Evolutionary conservation across 2,888 invertebrate genomes (phyloP), one percentile per base, ranked within the genome.

Genomic region (Empis livida): DNA sequence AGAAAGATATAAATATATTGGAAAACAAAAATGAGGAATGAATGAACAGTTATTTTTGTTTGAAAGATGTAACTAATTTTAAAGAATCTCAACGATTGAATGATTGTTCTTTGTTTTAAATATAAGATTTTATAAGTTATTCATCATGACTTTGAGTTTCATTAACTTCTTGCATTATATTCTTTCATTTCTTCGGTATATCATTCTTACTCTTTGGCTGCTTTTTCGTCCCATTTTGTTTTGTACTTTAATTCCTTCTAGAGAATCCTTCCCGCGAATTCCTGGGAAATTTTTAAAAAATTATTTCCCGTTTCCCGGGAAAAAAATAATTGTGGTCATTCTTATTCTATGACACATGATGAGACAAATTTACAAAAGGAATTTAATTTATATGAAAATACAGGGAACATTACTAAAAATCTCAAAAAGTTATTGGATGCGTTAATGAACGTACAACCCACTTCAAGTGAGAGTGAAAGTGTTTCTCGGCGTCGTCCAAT

Each of bases 161-260:
- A 41, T n/a, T 17, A 17, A 16, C 11, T 14, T 27, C 41, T 38
- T 4, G 74, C 62, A 61, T 84, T 83, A 68, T 93, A 97, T 58
- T 87, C 88, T 59, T 84, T 82, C 92, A 96, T 94, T 10, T 87
- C 89, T 53, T 77, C 74, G 43, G 76, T 77, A 66, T 96, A 97
- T 37, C 89, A 84, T 62, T 87, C 86, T 65, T 93, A 96, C 3
- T 85, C 80, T 62, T 88, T 84, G 11, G 71, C 76, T 0, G 90
- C 88, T 61, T 87, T 85, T 49, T 82, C 80, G 56, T 96, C 95
- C 89, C 91, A 96, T 72, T 91, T 86, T 30, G 84, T 74, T 71
- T 91, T 93, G 57, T 90, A 87, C 57, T 82, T 83, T 17, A 95
- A 64, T 52, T 84, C n/a, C n/a, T n/a, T n/a, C n/a, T n/a, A n/a